Evolutionary conservation across 2,888 invertebrate genomes (phyloP).

Genomic region (Tetanocera ferruginea): DNA sequence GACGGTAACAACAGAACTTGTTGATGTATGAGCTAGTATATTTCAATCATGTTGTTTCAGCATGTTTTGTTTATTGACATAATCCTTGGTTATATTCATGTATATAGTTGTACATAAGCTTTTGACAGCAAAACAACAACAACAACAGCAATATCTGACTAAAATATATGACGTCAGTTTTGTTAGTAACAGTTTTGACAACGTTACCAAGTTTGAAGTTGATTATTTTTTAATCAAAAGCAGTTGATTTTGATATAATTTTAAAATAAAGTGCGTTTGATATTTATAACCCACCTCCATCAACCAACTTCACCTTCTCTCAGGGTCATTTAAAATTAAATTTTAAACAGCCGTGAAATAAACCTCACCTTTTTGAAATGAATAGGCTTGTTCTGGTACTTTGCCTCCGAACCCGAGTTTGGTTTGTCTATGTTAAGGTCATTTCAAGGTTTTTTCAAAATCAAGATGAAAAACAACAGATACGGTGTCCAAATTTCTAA

Average conservation of each 20-base stretch:
- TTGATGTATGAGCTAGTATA: background rate
- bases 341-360: no score
- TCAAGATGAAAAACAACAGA: no score
- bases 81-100: background rate
- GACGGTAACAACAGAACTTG: background rate
- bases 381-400: no score
- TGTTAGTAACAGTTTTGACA: background rate
- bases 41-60: background rate
- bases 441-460: no score
- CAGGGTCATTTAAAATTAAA: no score
- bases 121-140: background rate
- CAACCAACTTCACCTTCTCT: no score
- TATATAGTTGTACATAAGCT: background rate
- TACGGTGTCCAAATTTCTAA: no score
- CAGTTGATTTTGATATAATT: background rate
- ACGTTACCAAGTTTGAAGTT: background rate
- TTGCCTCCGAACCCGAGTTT: no score
- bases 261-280: background rate
- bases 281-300: no score
- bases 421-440: no score
- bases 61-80: background rate
- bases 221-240: background rate
- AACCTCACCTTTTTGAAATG: no score
- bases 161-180: background rate
- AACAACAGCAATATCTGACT: background rate